A percentile compares a stretch with the other conserved stretches of the same genome.
These are phyloP conservation scores for Nyctereutes procyonoides DNA, from an alignment of 2,113 vertebrate genomes.

Conservation along the genomic window DNA sequence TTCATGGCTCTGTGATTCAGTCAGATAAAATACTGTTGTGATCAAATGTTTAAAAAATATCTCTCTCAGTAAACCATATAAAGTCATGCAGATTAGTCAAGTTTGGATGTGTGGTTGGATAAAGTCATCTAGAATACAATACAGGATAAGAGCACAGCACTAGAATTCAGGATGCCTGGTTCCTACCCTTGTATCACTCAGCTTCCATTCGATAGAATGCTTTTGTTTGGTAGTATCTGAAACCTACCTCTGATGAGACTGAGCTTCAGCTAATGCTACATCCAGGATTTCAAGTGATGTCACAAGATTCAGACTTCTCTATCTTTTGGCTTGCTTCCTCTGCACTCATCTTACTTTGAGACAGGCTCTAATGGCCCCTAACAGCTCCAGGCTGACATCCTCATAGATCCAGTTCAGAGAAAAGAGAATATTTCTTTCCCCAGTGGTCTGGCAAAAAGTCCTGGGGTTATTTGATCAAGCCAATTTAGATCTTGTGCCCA, in stretches of 20 bases:
- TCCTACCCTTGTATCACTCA: neutral
- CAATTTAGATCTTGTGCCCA: neutral
- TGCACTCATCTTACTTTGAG: neutral
- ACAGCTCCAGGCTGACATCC: neutral
- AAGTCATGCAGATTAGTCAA: neutral
- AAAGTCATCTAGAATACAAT: neutral
- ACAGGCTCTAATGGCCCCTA: neutral
- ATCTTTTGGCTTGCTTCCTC: neutral
- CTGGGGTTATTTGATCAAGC: neutral
- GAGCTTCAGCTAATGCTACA: neutral
- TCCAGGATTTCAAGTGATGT: neutral
- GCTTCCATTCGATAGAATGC: neutral
- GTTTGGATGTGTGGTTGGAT: neutral
- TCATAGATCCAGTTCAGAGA: neutral
- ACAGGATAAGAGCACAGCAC: neutral
- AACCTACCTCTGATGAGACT: neutral
- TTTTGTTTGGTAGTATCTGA: neutral
- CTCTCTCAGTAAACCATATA: neutral
- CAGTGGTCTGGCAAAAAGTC: neutral
- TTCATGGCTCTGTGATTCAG: neutral
- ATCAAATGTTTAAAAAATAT: constrained; percentile 44
- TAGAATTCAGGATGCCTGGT: neutral
- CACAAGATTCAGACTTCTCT: neutral
- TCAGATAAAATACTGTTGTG: neutral
- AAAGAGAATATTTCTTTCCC: neutral